Conservation (phyloP, 2,888 invertebrate species). For the Chymomyza procnemis region DNA sequence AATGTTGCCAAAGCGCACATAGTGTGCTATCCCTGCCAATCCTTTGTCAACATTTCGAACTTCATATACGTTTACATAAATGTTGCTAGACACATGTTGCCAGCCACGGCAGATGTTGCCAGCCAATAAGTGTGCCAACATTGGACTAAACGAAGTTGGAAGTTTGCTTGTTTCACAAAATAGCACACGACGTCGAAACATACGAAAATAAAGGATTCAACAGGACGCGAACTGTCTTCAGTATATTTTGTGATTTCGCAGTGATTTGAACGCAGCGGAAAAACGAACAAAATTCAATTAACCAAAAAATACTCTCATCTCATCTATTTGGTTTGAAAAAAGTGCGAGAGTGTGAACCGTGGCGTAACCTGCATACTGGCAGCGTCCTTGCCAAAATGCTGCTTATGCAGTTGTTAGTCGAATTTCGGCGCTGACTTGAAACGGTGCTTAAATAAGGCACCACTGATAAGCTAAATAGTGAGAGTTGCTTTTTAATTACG, state of each 20-base stretch:
- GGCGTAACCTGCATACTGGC: constrained; percentile 9
- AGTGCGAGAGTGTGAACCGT: constrained; percentile 24
- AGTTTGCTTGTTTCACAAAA: constrained; percentile 30
- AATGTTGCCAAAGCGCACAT: too few relatives aligned
- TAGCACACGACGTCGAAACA: constrained; percentile 22
- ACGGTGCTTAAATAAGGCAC: constrained; percentile 43
- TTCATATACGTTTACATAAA: neutral
- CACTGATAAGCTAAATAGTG: constrained; percentile 1
- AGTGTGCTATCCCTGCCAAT: neutral
- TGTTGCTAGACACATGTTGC: constrained; percentile 22
- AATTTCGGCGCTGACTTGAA: constrained; percentile 51
- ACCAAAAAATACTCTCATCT: neutral
- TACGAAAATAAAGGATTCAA: constrained; percentile 64
- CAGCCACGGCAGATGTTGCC: neutral
- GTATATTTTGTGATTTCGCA: constrained; percentile 66
- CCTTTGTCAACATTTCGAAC: constrained; percentile 3
- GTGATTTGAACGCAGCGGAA: constrained; percentile 65
- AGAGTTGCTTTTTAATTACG: constrained; percentile 7
- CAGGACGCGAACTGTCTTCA: constrained; percentile 65
- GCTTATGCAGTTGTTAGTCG: constrained; percentile 41
- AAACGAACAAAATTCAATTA: constrained; percentile 24
- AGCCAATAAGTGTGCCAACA: constrained; percentile 19
- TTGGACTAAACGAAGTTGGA: constrained; percentile 17
- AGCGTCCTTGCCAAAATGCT: neutral
- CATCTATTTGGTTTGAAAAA: constrained; percentile 11